Percentiles rank a stretch among this genome's conserved stretches.
Conservation (phyloP, 2,113 vertebrate species). For the Malaclemys terrapin region DNA sequence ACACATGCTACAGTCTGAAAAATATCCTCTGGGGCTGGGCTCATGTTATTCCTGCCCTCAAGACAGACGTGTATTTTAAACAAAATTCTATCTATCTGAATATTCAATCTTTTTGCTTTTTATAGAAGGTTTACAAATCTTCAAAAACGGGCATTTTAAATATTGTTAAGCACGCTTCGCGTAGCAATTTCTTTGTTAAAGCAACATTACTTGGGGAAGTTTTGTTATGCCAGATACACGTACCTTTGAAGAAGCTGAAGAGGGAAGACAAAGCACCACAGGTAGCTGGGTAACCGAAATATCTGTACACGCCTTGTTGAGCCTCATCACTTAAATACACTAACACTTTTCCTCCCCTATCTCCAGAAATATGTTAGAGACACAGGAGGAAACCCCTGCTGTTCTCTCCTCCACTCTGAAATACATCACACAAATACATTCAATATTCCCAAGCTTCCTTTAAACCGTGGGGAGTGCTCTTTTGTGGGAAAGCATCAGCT, state of each 20-base stretch:
- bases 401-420: not conserved
- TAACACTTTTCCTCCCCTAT: not conserved
- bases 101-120: not conserved
- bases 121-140: not conserved
- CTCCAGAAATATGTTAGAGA: not conserved
- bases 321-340: not conserved
- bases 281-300: not conserved
- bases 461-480: rapidly evolving
- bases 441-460: not conserved
- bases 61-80: not conserved
- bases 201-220: not conserved
- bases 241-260: not conserved
- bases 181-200: not conserved
- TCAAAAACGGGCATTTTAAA: not conserved
- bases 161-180: not conserved
- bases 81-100: not conserved
- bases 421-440: not conserved
- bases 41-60: not conserved
- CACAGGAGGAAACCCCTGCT: not conserved
- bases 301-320: not conserved
- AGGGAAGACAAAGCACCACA: not conserved
- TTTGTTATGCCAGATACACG: not conserved
- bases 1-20: not conserved
- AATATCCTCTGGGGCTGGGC: not conserved
- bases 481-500: rapidly evolving